A percentile compares a stretch with the other conserved stretches of the same genome.
These are phyloP conservation scores for Trichomalopsis sarcophagae DNA, from an alignment of 1,140 invertebrate genomes.

Conservation along the genomic window DNA sequence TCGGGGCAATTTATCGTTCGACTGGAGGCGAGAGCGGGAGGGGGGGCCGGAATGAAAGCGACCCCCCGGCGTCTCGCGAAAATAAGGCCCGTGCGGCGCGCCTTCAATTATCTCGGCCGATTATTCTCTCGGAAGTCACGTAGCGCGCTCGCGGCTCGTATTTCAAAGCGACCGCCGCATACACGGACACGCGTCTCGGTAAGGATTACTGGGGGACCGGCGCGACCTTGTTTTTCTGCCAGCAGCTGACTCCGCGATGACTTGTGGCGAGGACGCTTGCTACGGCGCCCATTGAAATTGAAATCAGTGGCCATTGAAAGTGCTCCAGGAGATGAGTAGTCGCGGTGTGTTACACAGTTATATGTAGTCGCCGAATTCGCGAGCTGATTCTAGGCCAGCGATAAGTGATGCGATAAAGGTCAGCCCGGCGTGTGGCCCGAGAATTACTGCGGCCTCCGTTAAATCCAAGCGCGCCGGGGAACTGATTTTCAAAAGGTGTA, in stretches of 20 bases:
- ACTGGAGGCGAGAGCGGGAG: not conserved
- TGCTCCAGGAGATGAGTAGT: not conserved
- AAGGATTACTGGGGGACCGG: not conserved
- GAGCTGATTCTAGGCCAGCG: not conserved
- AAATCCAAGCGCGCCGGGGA: not conserved
- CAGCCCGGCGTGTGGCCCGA: not conserved
- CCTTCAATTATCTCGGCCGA: slow-evolving; percentile 8
- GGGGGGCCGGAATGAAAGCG: not conserved
- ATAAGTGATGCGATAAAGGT: not conserved
- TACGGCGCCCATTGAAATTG: not conserved
- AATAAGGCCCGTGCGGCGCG: not conserved
- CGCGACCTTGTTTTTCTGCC: no score
- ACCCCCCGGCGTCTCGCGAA: not conserved
- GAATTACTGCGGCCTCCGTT: not conserved
- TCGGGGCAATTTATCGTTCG: slow-evolving; percentile 25
- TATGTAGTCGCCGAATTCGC: not conserved
- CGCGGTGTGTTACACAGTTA: not conserved
- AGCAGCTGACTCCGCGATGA: no score
- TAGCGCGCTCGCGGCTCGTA: not conserved
- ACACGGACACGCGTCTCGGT: not conserved
- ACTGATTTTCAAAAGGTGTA: not conserved
- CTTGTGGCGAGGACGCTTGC: no score
- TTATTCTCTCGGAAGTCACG: not conserved
- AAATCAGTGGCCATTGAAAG: not conserved
- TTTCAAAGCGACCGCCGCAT: not conserved